A percentile compares a stretch with the other conserved stretches of the same genome.
phyloP scores from a whole-genome alignment of 2,113 vertebrate genomes.

The Nycticebus coucang region DNA sequence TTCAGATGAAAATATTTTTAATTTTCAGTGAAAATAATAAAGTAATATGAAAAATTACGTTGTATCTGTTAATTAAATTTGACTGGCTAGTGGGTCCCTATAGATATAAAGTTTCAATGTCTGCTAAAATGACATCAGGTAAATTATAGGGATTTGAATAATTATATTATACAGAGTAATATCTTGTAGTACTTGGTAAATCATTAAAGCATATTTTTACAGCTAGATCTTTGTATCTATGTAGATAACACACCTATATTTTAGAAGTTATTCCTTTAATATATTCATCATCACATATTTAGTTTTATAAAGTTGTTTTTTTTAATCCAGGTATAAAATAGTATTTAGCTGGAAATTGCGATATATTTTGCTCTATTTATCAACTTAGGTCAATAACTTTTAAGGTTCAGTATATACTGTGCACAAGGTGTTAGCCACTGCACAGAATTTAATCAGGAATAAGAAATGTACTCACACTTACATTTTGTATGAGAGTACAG shows the following conservation, averaged over 20 bases:
- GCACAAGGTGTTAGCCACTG: background rate
- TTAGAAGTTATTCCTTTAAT: background rate
- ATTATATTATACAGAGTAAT: background rate
- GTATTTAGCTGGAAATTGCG: background rate
- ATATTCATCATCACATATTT: background rate
- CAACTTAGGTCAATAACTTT: background rate
- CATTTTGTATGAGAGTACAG: background rate
- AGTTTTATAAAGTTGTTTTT: background rate
- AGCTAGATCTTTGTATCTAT: background rate
- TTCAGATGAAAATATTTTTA: slow-evolving; percentile 54
- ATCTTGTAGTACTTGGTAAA: background rate
- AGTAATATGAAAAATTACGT: background rate
- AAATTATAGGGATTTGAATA: slow-evolving; percentile 14
- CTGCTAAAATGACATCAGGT: background rate
- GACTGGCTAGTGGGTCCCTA: background rate
- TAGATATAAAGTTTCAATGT: slow-evolving; percentile 20
- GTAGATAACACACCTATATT: background rate
- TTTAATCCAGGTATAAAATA: background rate
- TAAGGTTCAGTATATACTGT: background rate
- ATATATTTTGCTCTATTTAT: background rate
- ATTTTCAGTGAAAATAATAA: slow-evolving; percentile 35
- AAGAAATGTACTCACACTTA: background rate
- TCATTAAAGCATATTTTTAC: background rate
- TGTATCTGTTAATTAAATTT: background rate
- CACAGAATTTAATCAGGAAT: background rate